These are phyloP conservation scores for Charadrius vociferus DNA, from an alignment of 2,113 vertebrate genomes.

Conservation along the genomic window DNA sequence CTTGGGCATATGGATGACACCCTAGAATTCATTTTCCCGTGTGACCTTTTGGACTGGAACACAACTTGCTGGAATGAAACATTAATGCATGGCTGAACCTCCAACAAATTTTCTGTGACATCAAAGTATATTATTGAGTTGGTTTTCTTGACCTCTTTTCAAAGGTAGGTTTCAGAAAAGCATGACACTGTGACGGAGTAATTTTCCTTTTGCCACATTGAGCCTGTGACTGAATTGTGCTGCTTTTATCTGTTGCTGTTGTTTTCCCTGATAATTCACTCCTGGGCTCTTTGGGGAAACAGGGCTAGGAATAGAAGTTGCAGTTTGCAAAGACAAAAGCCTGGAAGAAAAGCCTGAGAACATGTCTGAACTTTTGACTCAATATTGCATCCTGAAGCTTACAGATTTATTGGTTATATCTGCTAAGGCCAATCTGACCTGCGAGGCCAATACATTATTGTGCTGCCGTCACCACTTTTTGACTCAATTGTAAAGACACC, in stretches of 20 bases:
- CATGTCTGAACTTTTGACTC: background rate
- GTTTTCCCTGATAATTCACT: slow-evolving; percentile 3
- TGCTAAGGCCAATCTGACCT: background rate
- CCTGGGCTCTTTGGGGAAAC: background rate
- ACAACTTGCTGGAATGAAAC: background rate
- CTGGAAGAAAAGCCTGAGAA: background rate
- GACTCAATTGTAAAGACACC: background rate
- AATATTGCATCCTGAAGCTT: background rate
- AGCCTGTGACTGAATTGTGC: background rate
- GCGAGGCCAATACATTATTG: background rate
- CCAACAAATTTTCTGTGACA: background rate
- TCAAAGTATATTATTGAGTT: background rate
- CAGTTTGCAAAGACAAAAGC: background rate
- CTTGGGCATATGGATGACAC: background rate
- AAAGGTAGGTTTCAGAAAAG: slow-evolving; percentile 10
- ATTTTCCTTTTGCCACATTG: slow-evolving; percentile 1
- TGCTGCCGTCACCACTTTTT: background rate
- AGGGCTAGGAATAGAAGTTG: background rate
- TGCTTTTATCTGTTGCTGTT: background rate
- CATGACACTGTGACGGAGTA: background rate
- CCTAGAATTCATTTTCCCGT: background rate
- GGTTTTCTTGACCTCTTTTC: slow-evolving; percentile 23
- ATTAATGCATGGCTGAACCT: background rate
- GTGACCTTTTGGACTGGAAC: background rate
- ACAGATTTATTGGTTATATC: background rate